Conservation (phyloP, 2,888 invertebrate species). For the Bellardia pandia region DNA sequence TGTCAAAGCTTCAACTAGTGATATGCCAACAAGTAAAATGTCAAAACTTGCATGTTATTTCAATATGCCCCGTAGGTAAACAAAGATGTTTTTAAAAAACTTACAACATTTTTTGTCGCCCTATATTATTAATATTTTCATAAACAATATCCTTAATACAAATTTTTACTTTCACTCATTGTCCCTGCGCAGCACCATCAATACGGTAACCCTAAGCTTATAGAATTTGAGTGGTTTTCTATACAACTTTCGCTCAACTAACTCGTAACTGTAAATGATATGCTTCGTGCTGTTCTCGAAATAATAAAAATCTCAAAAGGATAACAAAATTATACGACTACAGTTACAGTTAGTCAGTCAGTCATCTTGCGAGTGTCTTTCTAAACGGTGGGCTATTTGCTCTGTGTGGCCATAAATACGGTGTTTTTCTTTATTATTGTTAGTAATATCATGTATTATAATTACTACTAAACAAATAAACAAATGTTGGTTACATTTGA, state of each 20-base stretch:
- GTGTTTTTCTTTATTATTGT: neutral
- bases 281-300: constrained; percentile 39
- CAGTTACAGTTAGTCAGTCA: constrained; percentile 29
- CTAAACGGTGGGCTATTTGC: constrained; percentile 17
- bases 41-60: too few relatives aligned
- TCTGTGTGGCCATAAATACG: neutral
- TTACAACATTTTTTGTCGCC: too few relatives aligned
- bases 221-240: constrained; percentile 32
- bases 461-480: constrained; percentile 5
- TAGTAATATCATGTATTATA: neutral
- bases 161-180: too few relatives aligned
- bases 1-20: too few relatives aligned
- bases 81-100: too few relatives aligned
- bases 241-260: constrained; percentile 18
- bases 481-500: constrained; percentile 1
- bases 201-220: constrained; percentile 11
- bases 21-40: too few relatives aligned
- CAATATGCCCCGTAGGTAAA: too few relatives aligned
- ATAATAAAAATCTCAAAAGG: constrained; percentile 50
- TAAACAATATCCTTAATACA: too few relatives aligned
- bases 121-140: too few relatives aligned
- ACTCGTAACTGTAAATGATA: constrained; percentile 35
- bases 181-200: neutral
- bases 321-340: constrained; percentile 40
- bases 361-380: constrained; percentile 51